Evolutionary conservation across 2,888 invertebrate species (phyloP).

Genomic region (Nowickia ferox): DNA sequence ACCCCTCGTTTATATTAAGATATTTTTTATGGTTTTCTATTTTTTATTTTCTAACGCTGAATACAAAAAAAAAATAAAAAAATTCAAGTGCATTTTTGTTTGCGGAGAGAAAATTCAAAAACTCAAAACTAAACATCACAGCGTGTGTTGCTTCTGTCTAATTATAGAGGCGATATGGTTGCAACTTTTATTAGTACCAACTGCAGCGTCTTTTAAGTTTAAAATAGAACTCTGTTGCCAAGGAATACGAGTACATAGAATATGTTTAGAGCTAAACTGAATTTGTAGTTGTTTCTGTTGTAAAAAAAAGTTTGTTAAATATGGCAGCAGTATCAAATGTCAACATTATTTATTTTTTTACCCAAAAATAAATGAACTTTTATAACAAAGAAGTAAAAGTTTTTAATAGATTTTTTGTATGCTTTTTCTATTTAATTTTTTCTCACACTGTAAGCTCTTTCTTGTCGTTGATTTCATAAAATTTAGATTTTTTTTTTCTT

Average conservation of each 20-base stretch:
- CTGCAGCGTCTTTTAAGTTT: slow-evolving; percentile 16
- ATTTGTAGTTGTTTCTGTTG: background rate
- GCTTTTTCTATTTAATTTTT: slow-evolving; percentile 34
- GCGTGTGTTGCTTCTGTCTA: slow-evolving; percentile 13
- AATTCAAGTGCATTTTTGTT: slow-evolving; percentile 62
- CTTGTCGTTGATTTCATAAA: slow-evolving; percentile 16
- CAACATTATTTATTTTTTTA: slow-evolving; percentile 16
- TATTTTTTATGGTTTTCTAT: background rate
- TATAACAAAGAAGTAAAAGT: slow-evolving; percentile 53
- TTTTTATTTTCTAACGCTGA: background rate
- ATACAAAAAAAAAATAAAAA: slow-evolving; percentile 11
- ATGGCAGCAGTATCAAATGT: slow-evolving; percentile 59
- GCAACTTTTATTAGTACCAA: slow-evolving; percentile 28
- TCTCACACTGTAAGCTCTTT: slow-evolving; percentile 32
- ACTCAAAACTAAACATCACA: background rate
- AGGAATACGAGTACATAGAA: background rate
- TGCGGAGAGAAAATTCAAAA: slow-evolving; percentile 10
- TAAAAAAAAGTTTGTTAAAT: slow-evolving; percentile 30
- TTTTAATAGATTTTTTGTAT: slow-evolving; percentile 49
- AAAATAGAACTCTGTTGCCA: slow-evolving; percentile 33
- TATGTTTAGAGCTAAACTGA: background rate
- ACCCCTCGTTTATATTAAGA: background rate
- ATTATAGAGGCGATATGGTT: background rate
- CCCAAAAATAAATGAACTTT: slow-evolving; percentile 20
- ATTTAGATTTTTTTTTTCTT: slow-evolving; percentile 16